Percentiles rank a stretch among this genome's conserved stretches.
Conservation (phyloP, 2,797 vertebrate species). For the Naso thynnoides region DNA sequence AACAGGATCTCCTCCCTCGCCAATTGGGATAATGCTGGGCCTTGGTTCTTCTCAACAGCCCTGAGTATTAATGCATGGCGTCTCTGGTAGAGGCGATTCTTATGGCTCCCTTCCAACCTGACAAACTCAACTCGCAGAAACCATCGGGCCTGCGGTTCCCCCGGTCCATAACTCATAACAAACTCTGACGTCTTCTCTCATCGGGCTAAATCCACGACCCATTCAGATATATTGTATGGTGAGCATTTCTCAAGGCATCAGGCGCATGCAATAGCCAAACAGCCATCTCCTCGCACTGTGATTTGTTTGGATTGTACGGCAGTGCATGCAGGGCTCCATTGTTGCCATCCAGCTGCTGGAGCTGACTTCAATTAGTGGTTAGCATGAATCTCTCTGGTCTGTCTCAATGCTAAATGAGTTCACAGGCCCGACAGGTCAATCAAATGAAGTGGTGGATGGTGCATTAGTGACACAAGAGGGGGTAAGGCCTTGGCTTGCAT, state of each 20-base stretch:
- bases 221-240: slow-evolving; percentile 63
- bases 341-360: slow-evolving; percentile 80
- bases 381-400: slow-evolving; percentile 70
- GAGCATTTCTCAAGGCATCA: slow-evolving; percentile 72
- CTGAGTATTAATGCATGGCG: slow-evolving; percentile 75
- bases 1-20: slow-evolving; percentile 65
- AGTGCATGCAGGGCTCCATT: slow-evolving; percentile 71
- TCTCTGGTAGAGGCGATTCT: slow-evolving; percentile 71
- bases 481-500: not conserved
- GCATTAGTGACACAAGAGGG: slow-evolving; percentile 28
- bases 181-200: slow-evolving; percentile 78
- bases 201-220: slow-evolving; percentile 66
- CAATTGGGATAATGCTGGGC: slow-evolving; percentile 73
- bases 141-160: slow-evolving; percentile 74
- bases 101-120: slow-evolving; percentile 76
- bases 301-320: slow-evolving; percentile 80
- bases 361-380: slow-evolving; percentile 83
- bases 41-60: slow-evolving; percentile 58
- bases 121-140: slow-evolving; percentile 74
- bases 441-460: slow-evolving; percentile 53
- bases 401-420: slow-evolving; percentile 74
- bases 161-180: slow-evolving; percentile 78
- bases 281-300: slow-evolving; percentile 63
- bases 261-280: slow-evolving; percentile 69
- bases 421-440: slow-evolving; percentile 67